Evolutionary conservation across 2,888 invertebrate genomes (phyloP), one percentile per base, ranked within the genome.

Genomic region (Electrophaes corylata): DNA sequence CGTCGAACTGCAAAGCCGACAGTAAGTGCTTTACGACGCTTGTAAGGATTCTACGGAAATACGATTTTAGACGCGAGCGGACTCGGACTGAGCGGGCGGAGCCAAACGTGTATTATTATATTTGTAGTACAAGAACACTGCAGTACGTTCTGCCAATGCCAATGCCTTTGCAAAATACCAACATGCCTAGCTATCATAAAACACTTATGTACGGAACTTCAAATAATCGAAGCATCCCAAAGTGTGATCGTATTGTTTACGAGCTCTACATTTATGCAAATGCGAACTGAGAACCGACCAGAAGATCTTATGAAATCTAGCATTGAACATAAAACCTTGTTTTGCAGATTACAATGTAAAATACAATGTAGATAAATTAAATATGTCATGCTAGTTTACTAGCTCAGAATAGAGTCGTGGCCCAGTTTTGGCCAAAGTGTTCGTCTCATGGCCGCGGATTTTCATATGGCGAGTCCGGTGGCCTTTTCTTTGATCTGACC

Each of bases 31-130:
- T 87, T 85, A 81, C 86, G 83, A 82, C 85, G 89, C 87, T 90
- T 89, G 88, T 90, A 88, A 87, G 91, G 91, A 90, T 91, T 91
- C 91, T 84, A 88, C 89, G 90, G 89, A 91, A 91, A 91, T 89
- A 90, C 90, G 85, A 84, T 89, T 91, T 90, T 91, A 91, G 88
- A 88, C 84, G 81, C 84, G 72, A 75, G 76, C 75, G 70, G 71
- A 59, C 70, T 67, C 73, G 70, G 71, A 60, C 70, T 67, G 83
- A 79, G 78, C 78, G 76, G 75, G 79, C 72, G 79, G 72, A 68
- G 69, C 71, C 67, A 61, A 66, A 70, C 69, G 64, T 57, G 69
- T 71, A 69, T 71, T 74, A 74, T 70, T 72, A 70, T 75, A 70
- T 70, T 69, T 66, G 60, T 60, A 59, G 48, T 20, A 37, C 53